Evolutionary conservation across 2,113 vertebrate species (phyloP), one percentile per base, ranked within the genome.

Genomic region (Zosterops japonicus): DNA sequence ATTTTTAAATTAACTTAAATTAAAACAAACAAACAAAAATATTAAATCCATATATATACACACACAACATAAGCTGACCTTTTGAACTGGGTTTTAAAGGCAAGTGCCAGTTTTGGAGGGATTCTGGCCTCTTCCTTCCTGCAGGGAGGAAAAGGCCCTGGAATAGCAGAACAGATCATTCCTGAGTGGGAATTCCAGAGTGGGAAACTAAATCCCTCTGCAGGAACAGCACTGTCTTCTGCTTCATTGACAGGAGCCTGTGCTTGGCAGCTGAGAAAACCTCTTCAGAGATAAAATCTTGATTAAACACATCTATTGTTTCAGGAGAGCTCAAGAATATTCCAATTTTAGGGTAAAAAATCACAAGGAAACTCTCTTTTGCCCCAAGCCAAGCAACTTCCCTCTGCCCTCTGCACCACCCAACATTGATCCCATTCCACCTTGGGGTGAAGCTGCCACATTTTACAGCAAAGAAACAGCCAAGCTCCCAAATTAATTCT

Each of bases 1-100:
- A 11, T 36, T 59, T 39, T 90, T 11, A 78, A 96, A 95, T 96
- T 44, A 91, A 92, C 67, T 36, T 36, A 36, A 36, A 94, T 82
- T 49, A 64, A 39, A 77, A 87, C 92, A 84, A 70, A 49, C 9
- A 60, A 23, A 56, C 18, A 41, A 28, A 57, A 74, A 36, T 12
- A 90, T 75, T 65, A 50, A 11, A 83, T 63, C 22, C 47, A 79
- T 27, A 87, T 22, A 79, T 27, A 80, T 12, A 91, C 24, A 82
- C 17, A 49, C 25, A 55, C 18, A 85, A 67, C 1, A 5, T 7
- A 46, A 57, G 41, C 4, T 11, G 27, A 89, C 46, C 36, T 70
- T 74, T 31, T 52, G 24, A 88, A 50, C 5, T 21, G 4, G 16
- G 47, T 89, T 82, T 52, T 88, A 55, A 89, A 76, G 15, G n/a